These are phyloP conservation scores for Lates calcarifer DNA, from an alignment of 2,113 vertebrate species.

Conservation along the genomic window DNA sequence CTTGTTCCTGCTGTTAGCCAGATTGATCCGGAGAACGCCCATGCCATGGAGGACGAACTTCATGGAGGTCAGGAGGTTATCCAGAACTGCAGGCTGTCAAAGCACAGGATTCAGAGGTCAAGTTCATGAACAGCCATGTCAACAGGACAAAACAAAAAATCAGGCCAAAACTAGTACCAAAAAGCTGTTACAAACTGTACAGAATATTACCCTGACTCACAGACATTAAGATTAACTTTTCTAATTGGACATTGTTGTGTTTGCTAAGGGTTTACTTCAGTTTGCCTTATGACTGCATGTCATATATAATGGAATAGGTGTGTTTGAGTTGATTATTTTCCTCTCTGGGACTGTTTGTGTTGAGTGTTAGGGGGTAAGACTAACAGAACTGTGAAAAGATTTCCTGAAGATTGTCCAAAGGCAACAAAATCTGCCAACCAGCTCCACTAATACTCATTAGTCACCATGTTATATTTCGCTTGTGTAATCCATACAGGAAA, in stretches of 20 bases:
- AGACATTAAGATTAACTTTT: not conserved
- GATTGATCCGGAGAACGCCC: conserved; percentile 85
- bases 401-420: not conserved
- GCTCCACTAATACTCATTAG: not conserved
- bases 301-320: not conserved
- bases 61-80: conserved; percentile 88
- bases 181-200: too few species aligned
- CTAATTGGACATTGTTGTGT: not conserved
- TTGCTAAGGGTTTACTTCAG: not conserved
- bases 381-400: not conserved
- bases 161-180: not conserved
- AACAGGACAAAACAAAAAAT: not conserved
- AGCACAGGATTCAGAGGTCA: conserved; percentile 37
- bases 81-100: conserved; percentile 85
- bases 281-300: not conserved
- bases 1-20: conserved; percentile 85
- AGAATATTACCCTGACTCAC: too few species aligned
- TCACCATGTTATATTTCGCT: not conserved
- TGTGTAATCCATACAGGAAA: too few species aligned
- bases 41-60: conserved; percentile 88
- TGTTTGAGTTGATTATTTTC: not conserved
- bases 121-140: not conserved
- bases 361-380: not conserved
- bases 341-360: not conserved
- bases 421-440: not conserved